Conservation (phyloP, 2,888 invertebrate species). For the Cetonia aurata region DNA sequence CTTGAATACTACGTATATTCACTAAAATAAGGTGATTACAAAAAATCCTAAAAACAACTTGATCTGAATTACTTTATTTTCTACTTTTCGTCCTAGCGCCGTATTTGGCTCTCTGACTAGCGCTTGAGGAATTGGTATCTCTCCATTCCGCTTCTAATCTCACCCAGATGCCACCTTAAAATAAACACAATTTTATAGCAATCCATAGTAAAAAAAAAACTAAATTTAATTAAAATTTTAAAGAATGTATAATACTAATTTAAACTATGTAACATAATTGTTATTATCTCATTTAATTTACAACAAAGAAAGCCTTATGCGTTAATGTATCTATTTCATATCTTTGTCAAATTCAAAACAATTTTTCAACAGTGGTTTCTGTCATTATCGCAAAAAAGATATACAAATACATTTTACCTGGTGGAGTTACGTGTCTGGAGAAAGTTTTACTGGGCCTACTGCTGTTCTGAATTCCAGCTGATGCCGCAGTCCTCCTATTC, state of each 20-base stretch:
- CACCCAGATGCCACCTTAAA: conserved; percentile 79
- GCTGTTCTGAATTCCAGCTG: conserved; percentile 29
- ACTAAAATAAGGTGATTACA: conserved; percentile 15
- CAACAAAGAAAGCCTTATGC: too few relatives aligned
- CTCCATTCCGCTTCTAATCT: conserved; percentile 84
- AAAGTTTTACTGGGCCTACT: conserved; percentile 59
- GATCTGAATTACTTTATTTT: conserved; percentile 29
- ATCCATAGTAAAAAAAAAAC: too few relatives aligned
- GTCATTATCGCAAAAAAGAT: too few relatives aligned
- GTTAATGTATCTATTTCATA: too few relatives aligned
- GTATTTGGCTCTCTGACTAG: conserved; percentile 37
- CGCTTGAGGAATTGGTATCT: conserved; percentile 64
- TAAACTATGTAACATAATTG: too few relatives aligned
- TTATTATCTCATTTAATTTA: too few relatives aligned
- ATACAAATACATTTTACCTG: conserved; percentile 58
- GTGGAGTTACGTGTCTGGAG: conserved; percentile 60
- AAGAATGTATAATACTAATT: too few relatives aligned
- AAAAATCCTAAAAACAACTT: conserved; percentile 10
- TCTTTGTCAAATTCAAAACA: too few relatives aligned
- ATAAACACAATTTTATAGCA: conserved; percentile 50
- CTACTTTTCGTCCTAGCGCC: conserved; percentile 25
- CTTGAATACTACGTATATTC: conserved; percentile 18
- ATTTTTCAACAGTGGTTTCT: too few relatives aligned
- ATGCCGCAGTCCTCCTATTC: conserved; percentile 64
- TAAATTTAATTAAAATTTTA: too few relatives aligned